phyloP scores from a whole-genome alignment of 2,888 invertebrate species.

The Ophion obscuratus region DNA sequence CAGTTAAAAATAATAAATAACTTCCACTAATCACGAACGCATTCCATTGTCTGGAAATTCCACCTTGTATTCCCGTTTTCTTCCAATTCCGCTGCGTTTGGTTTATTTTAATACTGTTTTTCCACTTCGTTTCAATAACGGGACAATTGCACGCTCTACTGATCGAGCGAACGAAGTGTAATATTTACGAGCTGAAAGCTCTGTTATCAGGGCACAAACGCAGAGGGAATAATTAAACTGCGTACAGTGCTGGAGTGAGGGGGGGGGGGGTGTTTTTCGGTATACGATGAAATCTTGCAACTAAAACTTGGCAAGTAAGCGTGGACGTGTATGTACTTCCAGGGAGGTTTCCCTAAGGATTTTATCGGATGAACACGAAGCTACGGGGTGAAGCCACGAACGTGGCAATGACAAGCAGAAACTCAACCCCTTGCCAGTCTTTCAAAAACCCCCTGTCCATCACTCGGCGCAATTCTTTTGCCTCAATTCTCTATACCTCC shows the following conservation, averaged over 20 bases:
- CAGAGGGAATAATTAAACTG: slow-evolving; percentile 50
- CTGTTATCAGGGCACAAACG: slow-evolving; percentile 45
- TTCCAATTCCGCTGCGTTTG: not conserved
- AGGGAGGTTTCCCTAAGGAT: slow-evolving; percentile 52
- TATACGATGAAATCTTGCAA: slow-evolving; percentile 51
- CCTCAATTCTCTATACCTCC: slow-evolving; percentile 43
- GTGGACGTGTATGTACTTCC: slow-evolving; percentile 29
- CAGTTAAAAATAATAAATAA: no score
- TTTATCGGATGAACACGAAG: slow-evolving; percentile 66
- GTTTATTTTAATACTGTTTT: not conserved
- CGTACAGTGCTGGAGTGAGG: not conserved
- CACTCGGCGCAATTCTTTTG: slow-evolving; percentile 15
- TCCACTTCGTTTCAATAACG: not conserved
- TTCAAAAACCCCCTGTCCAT: not conserved
- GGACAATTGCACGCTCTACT: slow-evolving; percentile 31
- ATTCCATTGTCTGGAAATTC: not conserved
- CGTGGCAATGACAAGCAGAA: slow-evolving; percentile 79
- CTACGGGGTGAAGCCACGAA: slow-evolving; percentile 73
- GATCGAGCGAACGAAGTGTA: slow-evolving; percentile 48
- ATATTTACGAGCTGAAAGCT: slow-evolving; percentile 55
- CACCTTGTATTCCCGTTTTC: not conserved
- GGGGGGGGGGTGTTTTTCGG: slow-evolving; percentile 20
- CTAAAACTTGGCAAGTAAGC: slow-evolving; percentile 29
- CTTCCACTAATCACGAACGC: no score
- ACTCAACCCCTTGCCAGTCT: slow-evolving; percentile 64